These are phyloP conservation scores for Eolophus roseicapilla DNA, from an alignment of 2,113 vertebrate species.

Conservation along the genomic window DNA sequence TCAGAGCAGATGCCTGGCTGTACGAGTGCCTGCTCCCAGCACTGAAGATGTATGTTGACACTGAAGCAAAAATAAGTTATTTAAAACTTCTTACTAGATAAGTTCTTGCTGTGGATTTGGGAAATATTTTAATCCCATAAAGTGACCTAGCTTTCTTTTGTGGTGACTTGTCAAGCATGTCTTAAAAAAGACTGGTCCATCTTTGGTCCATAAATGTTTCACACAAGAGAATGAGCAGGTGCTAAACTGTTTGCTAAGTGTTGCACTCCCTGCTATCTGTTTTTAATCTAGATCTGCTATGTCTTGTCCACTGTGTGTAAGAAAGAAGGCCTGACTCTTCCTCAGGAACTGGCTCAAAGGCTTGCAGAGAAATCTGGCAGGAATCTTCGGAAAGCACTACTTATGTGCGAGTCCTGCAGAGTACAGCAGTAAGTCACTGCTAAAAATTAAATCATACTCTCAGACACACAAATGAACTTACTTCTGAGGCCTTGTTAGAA, in stretches of 20 bases:
- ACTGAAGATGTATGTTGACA: constrained; percentile 83
- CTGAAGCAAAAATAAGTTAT: not conserved
- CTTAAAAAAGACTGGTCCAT: not conserved
- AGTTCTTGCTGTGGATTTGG: not conserved
- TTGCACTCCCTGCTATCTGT: not conserved
- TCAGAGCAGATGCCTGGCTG: constrained; percentile 89
- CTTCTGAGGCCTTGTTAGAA: not conserved
- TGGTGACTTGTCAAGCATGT: not conserved
- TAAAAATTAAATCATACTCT: not conserved
- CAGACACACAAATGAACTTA: not conserved
- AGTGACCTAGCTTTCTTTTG: not conserved
- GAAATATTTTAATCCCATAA: not conserved
- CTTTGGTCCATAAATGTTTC: not conserved
- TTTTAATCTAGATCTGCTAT: constrained; percentile 81
- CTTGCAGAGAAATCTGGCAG: constrained; percentile 90
- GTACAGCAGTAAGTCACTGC: constrained; percentile 92
- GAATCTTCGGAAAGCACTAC: constrained; percentile 92
- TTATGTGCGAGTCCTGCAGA: constrained; percentile 97
- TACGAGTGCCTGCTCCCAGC: constrained; percentile 91
- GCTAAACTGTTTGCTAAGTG: not conserved
- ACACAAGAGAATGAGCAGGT: not conserved
- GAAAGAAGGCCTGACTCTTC: constrained; percentile 92
- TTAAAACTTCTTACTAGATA: not conserved
- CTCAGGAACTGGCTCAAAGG: constrained; percentile 84
- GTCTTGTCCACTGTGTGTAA: constrained; percentile 89